Conservation (phyloP, 1,140 invertebrate genomes). For the Lasioglossum albipes region DNA sequence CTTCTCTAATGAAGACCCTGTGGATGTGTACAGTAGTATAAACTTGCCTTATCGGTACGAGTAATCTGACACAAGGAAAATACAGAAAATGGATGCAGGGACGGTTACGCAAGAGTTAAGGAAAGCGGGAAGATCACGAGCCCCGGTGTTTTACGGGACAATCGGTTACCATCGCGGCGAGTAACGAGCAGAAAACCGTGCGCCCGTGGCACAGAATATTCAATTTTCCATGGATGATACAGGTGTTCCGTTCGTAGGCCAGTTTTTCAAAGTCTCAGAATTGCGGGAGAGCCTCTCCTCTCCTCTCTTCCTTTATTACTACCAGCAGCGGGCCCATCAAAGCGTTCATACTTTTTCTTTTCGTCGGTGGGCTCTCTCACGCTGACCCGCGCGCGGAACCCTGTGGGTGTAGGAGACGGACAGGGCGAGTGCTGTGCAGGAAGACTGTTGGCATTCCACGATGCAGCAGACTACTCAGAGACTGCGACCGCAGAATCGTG, state of each 20-base stretch:
- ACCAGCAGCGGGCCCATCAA: slow-evolving; percentile 26
- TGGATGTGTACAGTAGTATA: too few relatives aligned
- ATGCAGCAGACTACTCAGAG: slow-evolving; percentile 54
- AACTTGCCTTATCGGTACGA: too few relatives aligned
- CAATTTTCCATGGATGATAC: neutral
- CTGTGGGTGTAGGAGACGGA: slow-evolving; percentile 27
- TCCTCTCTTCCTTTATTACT: slow-evolving; percentile 8
- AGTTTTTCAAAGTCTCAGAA: slow-evolving; percentile 14
- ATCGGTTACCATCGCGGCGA: too few relatives aligned
- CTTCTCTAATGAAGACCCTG: too few relatives aligned
- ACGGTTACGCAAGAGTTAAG: too few relatives aligned
- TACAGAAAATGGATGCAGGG: too few relatives aligned
- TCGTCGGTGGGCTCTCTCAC: slow-evolving; percentile 32
- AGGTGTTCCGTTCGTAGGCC: neutral
- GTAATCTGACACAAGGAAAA: too few relatives aligned
- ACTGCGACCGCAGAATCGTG: slow-evolving; percentile 69
- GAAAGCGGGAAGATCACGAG: too few relatives aligned
- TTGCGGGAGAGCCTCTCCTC: neutral
- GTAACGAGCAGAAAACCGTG: neutral
- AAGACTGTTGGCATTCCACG: slow-evolving; percentile 37
- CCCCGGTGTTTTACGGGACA: too few relatives aligned
- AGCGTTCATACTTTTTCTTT: slow-evolving; percentile 22
- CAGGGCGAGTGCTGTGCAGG: slow-evolving; percentile 10
- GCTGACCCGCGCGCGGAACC: neutral
- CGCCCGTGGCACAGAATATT: neutral